Conservation (phyloP, 2,888 invertebrate species). For the Alentia gelatinosa region DNA sequence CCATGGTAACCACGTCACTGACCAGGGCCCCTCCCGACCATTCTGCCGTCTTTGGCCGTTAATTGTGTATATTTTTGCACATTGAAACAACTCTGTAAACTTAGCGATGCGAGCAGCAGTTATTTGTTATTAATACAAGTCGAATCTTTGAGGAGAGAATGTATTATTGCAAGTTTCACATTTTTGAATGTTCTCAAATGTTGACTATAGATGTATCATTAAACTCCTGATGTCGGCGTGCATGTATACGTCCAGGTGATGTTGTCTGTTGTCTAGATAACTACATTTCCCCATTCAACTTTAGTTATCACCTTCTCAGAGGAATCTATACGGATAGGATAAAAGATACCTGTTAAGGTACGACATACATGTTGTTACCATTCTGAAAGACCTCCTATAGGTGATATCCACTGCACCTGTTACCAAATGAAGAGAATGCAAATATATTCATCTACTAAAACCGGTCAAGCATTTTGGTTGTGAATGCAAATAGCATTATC, state of each 20-base stretch:
- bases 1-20: background rate
- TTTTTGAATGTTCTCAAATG: conserved; percentile 31
- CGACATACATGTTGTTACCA: too few relatives aligned
- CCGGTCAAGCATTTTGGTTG: background rate
- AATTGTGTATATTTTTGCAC: conserved; percentile 14
- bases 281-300: background rate
- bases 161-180: conserved; percentile 34
- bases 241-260: background rate
- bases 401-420: too few relatives aligned
- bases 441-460: too few relatives aligned
- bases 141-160: background rate
- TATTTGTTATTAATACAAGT: background rate
- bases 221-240: background rate
- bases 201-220: background rate
- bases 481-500: background rate
- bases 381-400: too few relatives aligned
- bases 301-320: background rate
- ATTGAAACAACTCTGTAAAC: background rate
- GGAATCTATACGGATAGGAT: too few relatives aligned
- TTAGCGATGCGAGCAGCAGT: background rate
- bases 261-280: conserved; percentile 6
- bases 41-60: background rate
- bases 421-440: too few relatives aligned
- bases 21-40: background rate
- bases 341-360: too few relatives aligned